These are phyloP conservation scores for Anas capensis DNA, from an alignment of 2,797 vertebrate genomes.

Conservation along the genomic window DNA sequence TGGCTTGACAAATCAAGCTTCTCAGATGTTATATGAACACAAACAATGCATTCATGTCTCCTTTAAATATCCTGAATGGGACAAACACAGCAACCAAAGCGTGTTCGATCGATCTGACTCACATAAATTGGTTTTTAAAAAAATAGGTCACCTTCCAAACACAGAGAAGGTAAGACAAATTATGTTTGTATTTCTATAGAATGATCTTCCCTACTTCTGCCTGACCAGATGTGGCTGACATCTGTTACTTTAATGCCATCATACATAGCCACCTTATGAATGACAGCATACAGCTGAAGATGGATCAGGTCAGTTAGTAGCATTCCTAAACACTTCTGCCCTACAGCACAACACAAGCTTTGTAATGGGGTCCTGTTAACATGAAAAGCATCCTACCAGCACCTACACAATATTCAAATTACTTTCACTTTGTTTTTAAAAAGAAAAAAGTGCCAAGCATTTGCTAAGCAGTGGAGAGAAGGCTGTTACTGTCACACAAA, in stretches of 20 bases:
- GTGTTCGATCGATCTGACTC: background rate
- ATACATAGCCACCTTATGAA: background rate
- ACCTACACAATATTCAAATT: background rate
- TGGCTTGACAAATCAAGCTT: background rate
- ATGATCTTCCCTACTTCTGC: background rate
- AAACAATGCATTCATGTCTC: fast-evolving
- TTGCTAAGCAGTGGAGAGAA: background rate
- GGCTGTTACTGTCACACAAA: background rate
- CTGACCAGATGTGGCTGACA: background rate
- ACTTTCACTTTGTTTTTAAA: background rate
- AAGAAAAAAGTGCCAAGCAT: background rate
- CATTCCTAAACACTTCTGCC: background rate
- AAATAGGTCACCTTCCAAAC: conserved; percentile 24
- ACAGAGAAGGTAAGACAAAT: conserved; percentile 4
- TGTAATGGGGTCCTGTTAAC: background rate
- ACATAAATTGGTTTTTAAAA: background rate
- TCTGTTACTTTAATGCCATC: conserved; percentile 43
- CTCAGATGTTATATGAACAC: background rate
- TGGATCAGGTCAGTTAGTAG: background rate
- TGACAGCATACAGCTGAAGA: conserved; percentile 1
- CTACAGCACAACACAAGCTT: background rate
- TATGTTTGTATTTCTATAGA: background rate
- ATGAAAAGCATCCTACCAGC: background rate
- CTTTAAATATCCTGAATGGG: background rate
- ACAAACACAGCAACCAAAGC: background rate